Evolutionary conservation across 2,888 invertebrate genomes (phyloP), one percentile per base, ranked within the genome.

Genomic region (Agonopterix alstromeriana): DNA sequence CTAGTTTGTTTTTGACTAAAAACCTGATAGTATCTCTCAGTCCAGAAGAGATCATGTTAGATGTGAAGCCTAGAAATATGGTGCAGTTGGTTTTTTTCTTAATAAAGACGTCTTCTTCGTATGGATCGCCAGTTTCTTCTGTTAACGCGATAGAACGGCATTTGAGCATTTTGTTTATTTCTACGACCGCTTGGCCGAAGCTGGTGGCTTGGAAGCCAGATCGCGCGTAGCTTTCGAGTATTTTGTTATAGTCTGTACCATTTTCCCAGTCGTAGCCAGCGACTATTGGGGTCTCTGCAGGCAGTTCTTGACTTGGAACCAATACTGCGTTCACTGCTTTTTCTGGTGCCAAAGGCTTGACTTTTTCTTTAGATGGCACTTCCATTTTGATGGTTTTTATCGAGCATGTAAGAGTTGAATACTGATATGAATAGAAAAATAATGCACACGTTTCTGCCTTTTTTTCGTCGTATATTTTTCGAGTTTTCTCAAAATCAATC

Each of bases 171-270:
- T 93, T 94, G 64, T 96, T 95, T 53, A 98, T 94, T 91, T 98
- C 98, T 47, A 93, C 90, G 0, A 99, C 93, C 0, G 98, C 97
- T 65, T 93, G 85, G 0, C 97, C 98, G 73, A 99, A 95, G 89
- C 94, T 97, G 0, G 98, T 98, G 0, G 99, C 98, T 90, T 99
- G 99, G 81, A 99, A 99, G n/a, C 99, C 99, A 12, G 94, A 94
- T 49, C 91, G 89, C 35, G 90, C 75, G 76, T 95, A 99, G 35
- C 94, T 93, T 56, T 94, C 90, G 42, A 99, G 90, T 48, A 99
- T 82, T 65, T 93, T 92, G 56, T 94, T 92, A 76, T 97, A 98
- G 77, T 99, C 92, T 7, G 98, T 82, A 43, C 98, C 95, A 59
- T 92, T 87, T 75, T 97, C 97, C 92, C 97, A 99, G 71, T 99